phyloP scores from a whole-genome alignment of 2,888 invertebrate species.

The Dynastes tityus region DNA sequence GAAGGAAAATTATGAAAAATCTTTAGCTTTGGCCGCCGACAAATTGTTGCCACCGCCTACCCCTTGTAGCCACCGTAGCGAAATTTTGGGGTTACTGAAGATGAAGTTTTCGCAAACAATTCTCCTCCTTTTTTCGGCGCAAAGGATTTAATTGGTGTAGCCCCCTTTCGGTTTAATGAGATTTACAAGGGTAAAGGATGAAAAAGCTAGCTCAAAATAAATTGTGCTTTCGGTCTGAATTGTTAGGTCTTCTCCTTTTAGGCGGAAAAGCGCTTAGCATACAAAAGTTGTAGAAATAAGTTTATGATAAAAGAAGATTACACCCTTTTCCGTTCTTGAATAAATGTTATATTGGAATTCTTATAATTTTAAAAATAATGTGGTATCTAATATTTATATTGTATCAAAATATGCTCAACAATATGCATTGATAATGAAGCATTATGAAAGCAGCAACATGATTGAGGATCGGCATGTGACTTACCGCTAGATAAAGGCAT shows the following conservation, averaged over 20 bases:
- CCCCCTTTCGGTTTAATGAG: conserved; percentile 36
- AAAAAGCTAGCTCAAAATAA: not conserved
- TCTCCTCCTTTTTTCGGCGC: conserved; percentile 11
- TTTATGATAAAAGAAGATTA: too few relatives aligned
- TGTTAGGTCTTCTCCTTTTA: not conserved
- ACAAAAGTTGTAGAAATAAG: too few relatives aligned
- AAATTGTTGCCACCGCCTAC: conserved; percentile 42
- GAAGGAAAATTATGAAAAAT: conserved; percentile 54
- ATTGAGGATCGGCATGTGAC: too few relatives aligned
- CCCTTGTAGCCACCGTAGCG: not conserved
- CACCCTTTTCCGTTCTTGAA: too few relatives aligned
- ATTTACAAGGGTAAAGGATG: conserved; percentile 3
- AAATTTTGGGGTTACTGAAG: conserved; percentile 48
- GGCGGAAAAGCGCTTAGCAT: too few relatives aligned
- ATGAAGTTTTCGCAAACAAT: conserved; percentile 31
- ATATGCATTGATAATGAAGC: too few relatives aligned
- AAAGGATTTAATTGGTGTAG: conserved; percentile 28
- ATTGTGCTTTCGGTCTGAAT: conserved; percentile 1
- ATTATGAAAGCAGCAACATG: too few relatives aligned
- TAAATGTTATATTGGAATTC: too few relatives aligned
- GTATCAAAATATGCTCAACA: too few relatives aligned
- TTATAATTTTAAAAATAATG: too few relatives aligned
- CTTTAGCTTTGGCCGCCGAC: conserved; percentile 49
- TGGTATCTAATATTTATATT: too few relatives aligned
- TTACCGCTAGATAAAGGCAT: too few relatives aligned